Evolutionary conservation across 2,888 invertebrate genomes (phyloP), one percentile per base, ranked within the genome.

Genomic region (Athetis lepigone): DNA sequence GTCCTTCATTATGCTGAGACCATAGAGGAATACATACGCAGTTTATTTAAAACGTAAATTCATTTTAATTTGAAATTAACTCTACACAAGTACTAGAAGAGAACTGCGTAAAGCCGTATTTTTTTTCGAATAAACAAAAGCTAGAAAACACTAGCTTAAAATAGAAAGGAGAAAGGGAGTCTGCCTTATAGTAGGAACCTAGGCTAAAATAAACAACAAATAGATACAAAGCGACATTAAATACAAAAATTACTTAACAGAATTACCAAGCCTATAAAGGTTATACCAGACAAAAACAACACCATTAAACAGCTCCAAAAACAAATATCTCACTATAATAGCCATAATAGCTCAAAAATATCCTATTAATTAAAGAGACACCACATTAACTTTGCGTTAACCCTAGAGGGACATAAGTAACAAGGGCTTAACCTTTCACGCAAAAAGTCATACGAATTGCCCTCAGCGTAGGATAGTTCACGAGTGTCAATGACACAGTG

Each of bases 391-490:
- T 50, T 42, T 16, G 21, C 40, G 37, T 19, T 56, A 68, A 16
- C 60, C 61, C 70, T 70, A 52, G 75, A 75, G 70, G 71, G 70
- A 58, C 71, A 71, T 71, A 75, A 71, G 46, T 75, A 63, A 70
- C 54, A 18, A 51, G 56, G 54, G 63, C 42, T 75, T 75, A 71
- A 70, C 71, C 76, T 71, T 58, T 71, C 70, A 62, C 52, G 39
- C 57, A 58, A 75, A 70, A 75, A 71, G 70, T 71, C 71, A 62
- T 70, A 71, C 75, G 75, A 75, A 71, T 71, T 75, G 71, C 71
- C 71, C 70, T 55, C 54, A 27, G 52, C 42, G 47, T 51, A 7
- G 46, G 59, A 62, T 66, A 62, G 50, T 61, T 50, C 52, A 46
- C 33, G 18, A 63, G 54, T 77, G 68, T 71, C 77, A 81, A 76